Percentiles rank a stretch among this genome's conserved stretches.
These are phyloP conservation scores for Toxotes lorentzi DNA, from an alignment of 2,797 vertebrate genomes.

Conservation along the genomic window DNA sequence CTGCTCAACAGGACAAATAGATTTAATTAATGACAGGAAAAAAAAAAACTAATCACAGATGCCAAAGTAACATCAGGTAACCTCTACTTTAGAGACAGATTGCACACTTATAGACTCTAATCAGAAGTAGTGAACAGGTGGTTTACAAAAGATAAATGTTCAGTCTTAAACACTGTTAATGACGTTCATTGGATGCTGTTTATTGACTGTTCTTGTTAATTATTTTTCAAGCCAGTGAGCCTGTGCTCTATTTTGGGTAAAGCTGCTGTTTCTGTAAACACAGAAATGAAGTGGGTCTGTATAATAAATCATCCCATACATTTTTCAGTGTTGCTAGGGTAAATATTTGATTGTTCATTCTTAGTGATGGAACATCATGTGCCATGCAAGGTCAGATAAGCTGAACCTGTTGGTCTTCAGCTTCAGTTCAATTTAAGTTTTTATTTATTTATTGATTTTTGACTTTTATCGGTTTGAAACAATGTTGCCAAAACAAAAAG, in stretches of 20 bases:
- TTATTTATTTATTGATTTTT: too few relatives aligned
- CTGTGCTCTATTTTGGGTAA: background rate
- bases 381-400: background rate
- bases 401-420: background rate
- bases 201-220: background rate
- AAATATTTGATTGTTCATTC: conserved; percentile 29
- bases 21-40: conserved; percentile 8
- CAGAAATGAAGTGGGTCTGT: background rate
- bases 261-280: conserved; percentile 6
- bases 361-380: background rate
- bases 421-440: background rate
- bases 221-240: background rate
- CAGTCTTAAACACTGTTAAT: background rate
- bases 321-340: background rate
- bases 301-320: background rate
- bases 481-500: too few relatives aligned
- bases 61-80: conserved; percentile 4
- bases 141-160: background rate
- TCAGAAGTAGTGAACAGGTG: background rate
- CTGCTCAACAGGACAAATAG: conserved; percentile 2
- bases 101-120: background rate
- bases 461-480: background rate
- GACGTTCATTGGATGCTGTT: background rate
- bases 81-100: background rate
- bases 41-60: background rate